Evolutionary conservation across 2,888 invertebrate genomes (phyloP), one percentile per base, ranked within the genome.

Genomic region (Alitta virens): DNA sequence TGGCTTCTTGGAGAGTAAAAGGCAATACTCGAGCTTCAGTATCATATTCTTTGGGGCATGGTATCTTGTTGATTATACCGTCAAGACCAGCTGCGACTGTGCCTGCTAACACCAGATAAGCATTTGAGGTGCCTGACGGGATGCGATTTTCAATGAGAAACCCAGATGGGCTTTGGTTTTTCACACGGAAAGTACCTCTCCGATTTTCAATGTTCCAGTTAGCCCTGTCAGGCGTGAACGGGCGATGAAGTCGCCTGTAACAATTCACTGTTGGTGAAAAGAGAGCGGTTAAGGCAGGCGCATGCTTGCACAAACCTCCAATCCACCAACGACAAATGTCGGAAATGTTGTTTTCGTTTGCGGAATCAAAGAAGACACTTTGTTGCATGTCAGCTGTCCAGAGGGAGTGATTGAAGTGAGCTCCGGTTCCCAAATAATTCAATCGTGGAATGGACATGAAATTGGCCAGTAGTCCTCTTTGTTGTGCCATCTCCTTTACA

Each of bases 401-500:
- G 21, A 71, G 58, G n/a, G 70, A 71, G 33, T 64, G 64, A 60
- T 71, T 71, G 60, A 62, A 66, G 57, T 71, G 71, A 7, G 61
- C 38, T 3, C 62, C 68, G 55, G 60, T 67, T 12, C 57, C 54
- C 0, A 54, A 46, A 12, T 42, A 25, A 1, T 50, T 43, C 12
- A 42, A 21, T 40, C 27, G 3, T n/a, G 65, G 63, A 27, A 64
- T 60, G 23, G 63, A 55, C 71, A 71, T 71, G 66, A 71, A 71
- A 12, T 56, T 63, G 12, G 63, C 63, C 24, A 53, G 16, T 5
- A 46, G 33, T 9, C 63, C 62, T 21, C 21, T n/a, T 14, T 40
- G 24, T 27, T 27, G 33, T 12, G 24, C 21, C n/a, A 43, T 43
- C 49, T 70, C 70, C 43, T 68, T 70, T 12, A 62, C 63, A 12